Evolutionary conservation across 2,797 vertebrate species (phyloP).

Genomic region (Alauda arvensis): DNA sequence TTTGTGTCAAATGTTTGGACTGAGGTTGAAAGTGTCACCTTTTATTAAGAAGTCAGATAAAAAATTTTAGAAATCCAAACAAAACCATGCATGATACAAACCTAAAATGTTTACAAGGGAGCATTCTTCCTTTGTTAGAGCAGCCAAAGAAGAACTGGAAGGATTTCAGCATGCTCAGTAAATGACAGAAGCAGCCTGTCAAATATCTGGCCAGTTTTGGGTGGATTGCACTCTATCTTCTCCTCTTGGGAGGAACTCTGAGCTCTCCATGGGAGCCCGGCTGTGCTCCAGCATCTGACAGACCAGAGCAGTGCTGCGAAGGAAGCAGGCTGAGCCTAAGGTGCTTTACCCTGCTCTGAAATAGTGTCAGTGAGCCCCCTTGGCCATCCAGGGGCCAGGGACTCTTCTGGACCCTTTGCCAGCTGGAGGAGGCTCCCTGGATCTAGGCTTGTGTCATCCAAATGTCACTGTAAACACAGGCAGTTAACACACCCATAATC

Average conservation of each 20-base stretch:
- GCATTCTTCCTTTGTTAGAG: neutral
- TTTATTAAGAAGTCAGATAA: neutral
- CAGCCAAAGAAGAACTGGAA: neutral
- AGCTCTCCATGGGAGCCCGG: neutral
- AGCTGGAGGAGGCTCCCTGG: neutral
- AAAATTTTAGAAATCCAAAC: neutral
- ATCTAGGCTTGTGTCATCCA: neutral
- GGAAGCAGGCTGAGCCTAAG: neutral
- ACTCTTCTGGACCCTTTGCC: neutral
- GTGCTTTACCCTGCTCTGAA: neutral
- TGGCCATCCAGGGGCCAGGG: rapidly evolving
- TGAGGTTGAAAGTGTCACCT: neutral
- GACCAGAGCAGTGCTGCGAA: neutral
- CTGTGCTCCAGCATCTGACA: neutral
- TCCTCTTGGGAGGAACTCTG: neutral
- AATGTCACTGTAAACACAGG: neutral
- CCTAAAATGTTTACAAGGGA: neutral
- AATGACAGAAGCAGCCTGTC: neutral
- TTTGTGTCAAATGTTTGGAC: neutral
- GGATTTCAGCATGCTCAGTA: neutral
- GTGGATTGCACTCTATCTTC: neutral
- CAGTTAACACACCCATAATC: neutral
- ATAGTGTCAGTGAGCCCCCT: rapidly evolving
- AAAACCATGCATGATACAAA: neutral
- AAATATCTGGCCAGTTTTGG: neutral